Conservation (phyloP, 2,113 vertebrate species). For the Podilymbus podiceps region DNA sequence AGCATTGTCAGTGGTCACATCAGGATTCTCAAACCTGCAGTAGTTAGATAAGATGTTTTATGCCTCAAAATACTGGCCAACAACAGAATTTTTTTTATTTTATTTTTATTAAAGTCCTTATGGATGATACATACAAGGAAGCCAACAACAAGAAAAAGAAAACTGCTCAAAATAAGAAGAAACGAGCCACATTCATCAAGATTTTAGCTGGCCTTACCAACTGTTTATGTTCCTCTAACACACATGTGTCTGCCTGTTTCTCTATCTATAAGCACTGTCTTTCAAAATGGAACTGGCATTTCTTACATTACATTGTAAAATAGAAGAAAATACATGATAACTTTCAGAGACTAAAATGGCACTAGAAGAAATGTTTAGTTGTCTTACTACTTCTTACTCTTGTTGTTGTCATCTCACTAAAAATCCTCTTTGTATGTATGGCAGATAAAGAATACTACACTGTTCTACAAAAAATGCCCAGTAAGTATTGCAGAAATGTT, state of each 20-base stretch:
- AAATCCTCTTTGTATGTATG: background rate
- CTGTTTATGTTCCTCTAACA: background rate
- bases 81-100: background rate
- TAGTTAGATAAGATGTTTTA: background rate
- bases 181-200: background rate
- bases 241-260: background rate
- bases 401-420: background rate
- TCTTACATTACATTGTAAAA: background rate
- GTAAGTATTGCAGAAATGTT: background rate
- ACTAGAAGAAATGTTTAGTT: background rate
- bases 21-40: background rate
- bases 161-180: background rate
- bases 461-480: background rate
- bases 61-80: background rate
- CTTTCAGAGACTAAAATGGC: background rate
- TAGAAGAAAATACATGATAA: fast-evolving
- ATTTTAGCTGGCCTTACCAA: background rate
- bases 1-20: background rate
- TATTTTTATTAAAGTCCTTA: background rate
- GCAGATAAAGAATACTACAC: background rate
- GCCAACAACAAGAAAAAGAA: background rate
- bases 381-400: background rate
- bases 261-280: fast-evolving
- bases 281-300: background rate
- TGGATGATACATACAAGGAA: background rate